Base-by-base conservation (phyloP, 2,888 invertebrate genomes). In the Microdon myrmicae region DNA sequence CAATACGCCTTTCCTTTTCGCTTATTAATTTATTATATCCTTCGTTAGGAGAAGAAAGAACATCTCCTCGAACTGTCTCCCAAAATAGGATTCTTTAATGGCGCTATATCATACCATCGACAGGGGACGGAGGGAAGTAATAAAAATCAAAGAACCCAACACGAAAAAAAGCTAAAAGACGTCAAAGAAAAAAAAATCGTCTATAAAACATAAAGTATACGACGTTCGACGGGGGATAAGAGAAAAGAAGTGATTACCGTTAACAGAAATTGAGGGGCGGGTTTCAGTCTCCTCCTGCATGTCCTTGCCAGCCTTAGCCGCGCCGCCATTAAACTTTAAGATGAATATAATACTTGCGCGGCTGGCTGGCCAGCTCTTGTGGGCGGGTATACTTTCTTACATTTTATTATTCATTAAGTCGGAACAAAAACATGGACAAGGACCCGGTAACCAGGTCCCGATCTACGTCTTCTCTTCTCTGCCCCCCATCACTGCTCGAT, bases 331-430 rank as follows among this genome's bases (percentile, higher is more conserved):
- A 60, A 60, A 60, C 55, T 60, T 60, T 60, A 41, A 60, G 54
- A 60, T 41, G 48, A 55, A 55, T 48, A 55, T 48, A 43, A 55
- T 47, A 47, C 51, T 41, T 22, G 17, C 35, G 13, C 31, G 38
- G 17, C 20, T 48, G 26, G 8, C 20, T 31, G 14, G 29, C 25
- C 12, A 6, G 6, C n/a, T 28, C 28, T 19, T n/a, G n/a, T n/a
- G 8, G 22, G 22, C 14, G 22, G 16, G 37, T n/a, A 7, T 23
- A 54, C 53, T 60, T 28, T 54, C 47, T 60, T 47, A 60, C 55
- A 47, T 60, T 60, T 60, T 60, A 60, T 60, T 60, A 60, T 60
- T 60, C 60, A 60, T 60, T 60, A 60, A 60, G 60, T 55, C 48
- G 43, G 32, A 60, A 60, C 55, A 60, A 60, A 60, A 60, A 60